Conservation (phyloP, 2,113 vertebrate species). For the Heterochromis multidens region DNA sequence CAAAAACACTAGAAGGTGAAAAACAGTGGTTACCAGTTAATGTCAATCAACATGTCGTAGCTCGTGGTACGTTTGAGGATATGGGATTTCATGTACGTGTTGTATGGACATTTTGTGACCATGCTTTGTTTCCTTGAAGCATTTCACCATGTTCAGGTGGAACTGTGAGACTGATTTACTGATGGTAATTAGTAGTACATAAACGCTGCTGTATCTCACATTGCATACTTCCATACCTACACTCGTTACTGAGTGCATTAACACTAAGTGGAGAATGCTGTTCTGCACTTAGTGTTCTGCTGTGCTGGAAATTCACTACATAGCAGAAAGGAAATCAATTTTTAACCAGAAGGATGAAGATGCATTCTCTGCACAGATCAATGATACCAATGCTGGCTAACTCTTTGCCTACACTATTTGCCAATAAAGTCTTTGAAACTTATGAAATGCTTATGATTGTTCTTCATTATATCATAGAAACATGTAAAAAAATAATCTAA, state of each 20-base stretch:
- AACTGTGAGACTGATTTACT: neutral
- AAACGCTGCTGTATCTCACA: rapidly evolving
- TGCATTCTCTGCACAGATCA: too few species aligned
- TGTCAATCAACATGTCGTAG: neutral
- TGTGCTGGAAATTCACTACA: too few species aligned
- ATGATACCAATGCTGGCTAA: too few species aligned
- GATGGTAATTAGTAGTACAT: neutral
- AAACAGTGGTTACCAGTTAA: neutral
- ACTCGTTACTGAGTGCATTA: neutral
- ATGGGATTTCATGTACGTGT: neutral
- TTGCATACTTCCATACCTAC: neutral
- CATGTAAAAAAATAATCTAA: neutral
- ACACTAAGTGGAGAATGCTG: too few species aligned
- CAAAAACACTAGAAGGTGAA: too few species aligned
- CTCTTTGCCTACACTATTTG: too few species aligned
- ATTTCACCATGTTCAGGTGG: neutral
- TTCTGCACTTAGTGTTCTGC: neutral
- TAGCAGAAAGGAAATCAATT: too few species aligned
- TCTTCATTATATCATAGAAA: neutral
- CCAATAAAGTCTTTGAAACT: neutral
- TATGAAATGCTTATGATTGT: neutral
- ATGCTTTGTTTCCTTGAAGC: neutral
- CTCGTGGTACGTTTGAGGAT: neutral
- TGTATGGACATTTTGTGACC: neutral
- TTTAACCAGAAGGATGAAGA: too few species aligned